Evolutionary conservation across 2,113 vertebrate genomes (phyloP).

Genomic region (Perca schrenkii): DNA sequence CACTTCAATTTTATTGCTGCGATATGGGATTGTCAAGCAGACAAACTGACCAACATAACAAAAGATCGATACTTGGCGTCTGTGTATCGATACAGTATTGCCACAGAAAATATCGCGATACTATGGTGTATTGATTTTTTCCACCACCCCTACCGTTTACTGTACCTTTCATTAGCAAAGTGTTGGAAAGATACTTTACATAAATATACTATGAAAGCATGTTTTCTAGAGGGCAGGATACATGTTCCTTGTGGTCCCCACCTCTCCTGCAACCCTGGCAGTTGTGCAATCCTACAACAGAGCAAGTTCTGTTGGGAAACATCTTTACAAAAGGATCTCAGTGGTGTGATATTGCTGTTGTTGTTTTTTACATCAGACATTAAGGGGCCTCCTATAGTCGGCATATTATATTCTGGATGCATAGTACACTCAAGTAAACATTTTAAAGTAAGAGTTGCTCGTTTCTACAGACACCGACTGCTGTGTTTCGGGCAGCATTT

Average conservation of each 20-base stretch:
- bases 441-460: background rate
- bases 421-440: background rate
- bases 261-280: background rate
- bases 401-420: background rate
- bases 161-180: background rate
- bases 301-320: conserved; percentile 7
- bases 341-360: background rate
- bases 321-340: conserved; percentile 7
- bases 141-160: background rate
- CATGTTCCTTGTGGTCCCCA: background rate
- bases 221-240: background rate
- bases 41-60: too few relatives aligned
- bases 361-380: background rate
- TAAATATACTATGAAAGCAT: background rate
- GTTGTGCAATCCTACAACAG: background rate
- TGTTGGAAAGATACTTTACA: background rate
- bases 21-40: too few relatives aligned
- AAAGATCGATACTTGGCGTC: too few relatives aligned
- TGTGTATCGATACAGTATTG: too few relatives aligned
- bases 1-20: too few relatives aligned
- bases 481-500: background rate
- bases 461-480: conserved; percentile 27
- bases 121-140: too few relatives aligned
- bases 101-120: too few relatives aligned
- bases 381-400: background rate